Base-by-base conservation (phyloP, 1,140 invertebrate genomes). In the Parasteatoda tepidariorum region DNA sequence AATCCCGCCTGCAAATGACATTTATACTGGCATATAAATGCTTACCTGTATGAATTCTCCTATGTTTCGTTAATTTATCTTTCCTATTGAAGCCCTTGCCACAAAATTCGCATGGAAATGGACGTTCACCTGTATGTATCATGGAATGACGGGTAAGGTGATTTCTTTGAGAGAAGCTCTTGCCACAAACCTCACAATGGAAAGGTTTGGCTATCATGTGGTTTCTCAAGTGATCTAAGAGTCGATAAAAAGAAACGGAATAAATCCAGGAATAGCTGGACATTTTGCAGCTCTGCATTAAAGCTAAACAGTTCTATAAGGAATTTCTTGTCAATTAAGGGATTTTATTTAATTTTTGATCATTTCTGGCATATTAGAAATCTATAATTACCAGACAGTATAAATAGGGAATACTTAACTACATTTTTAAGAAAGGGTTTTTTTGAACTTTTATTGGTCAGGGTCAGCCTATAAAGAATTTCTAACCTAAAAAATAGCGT, bases 71-170 rank as follows among this genome's bases (percentile, higher is more conserved):
- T 64, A 91, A 88, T 26, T 96, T 97, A 87, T 98, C 98, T 85
- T 97, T 95, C 28, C 97, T 92, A 0, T 97, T 96, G 89, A 97
- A 97, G 15, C 92, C 93, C 89, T 95, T 95, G 61, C 90, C 91
- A 87, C 95, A 97, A 87, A 92, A 95, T 86, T 96, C 94, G 87
- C 95, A 97, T 55, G 93, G 92, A 88, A 96, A 97, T 89, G 96
- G 96, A 38, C 93, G 92, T 87, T 97, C 96, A 13, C 95, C 94
- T 0, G 96, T 97, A 88, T 98, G 96, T 66, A 97, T 96, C 87
- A 87, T 87, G 64, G 85, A 83, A 82, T 87, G 87, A 24, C 87
- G 85, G 57, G 84, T 86, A 31, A 87, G 81, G 79, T 87, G 87
- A 64, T 87, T 86, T 68, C 86, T 87, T 55, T 87, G 86, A 31